These are phyloP conservation scores for Rostratula benghalensis DNA, from an alignment of 2,113 vertebrate species.

Conservation along the genomic window DNA sequence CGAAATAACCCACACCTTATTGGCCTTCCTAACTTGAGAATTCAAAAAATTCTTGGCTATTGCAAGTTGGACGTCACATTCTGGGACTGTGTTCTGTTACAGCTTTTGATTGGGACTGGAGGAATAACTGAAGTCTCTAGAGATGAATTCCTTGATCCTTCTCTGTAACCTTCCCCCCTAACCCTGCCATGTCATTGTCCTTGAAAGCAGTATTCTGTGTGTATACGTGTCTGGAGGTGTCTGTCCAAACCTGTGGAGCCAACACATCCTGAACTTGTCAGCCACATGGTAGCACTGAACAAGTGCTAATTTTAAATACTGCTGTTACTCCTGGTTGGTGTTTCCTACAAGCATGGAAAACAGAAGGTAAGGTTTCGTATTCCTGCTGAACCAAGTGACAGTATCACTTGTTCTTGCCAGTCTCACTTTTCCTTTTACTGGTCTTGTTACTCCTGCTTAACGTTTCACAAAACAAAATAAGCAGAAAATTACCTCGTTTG, in stretches of 20 bases:
- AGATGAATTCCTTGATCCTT: not conserved
- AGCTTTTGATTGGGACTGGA: not conserved
- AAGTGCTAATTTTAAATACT: not conserved
- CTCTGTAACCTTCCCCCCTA: not conserved
- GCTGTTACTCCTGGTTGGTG: not conserved
- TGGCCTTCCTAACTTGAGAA: not conserved
- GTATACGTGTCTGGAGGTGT: not conserved
- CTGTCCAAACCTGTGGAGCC: not conserved
- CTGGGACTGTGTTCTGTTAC: not conserved
- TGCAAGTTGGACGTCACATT: not conserved
- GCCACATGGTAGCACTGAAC: not conserved
- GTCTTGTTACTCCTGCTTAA: not conserved
- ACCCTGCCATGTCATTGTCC: not conserved
- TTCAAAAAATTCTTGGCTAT: not conserved
- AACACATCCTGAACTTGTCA: not conserved
- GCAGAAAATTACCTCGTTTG: not conserved
- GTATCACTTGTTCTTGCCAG: not conserved
- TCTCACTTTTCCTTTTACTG: not conserved
- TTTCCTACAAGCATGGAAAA: not conserved
- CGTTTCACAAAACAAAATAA: not conserved
- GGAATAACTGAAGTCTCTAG: not conserved
- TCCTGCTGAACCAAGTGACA: not conserved
- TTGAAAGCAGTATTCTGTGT: not conserved
- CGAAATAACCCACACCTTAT: accelerated
- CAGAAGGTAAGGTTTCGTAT: accelerated